Evolutionary conservation across 2,113 vertebrate species (phyloP).

Genomic region (Hippocampus mohnikei): DNA sequence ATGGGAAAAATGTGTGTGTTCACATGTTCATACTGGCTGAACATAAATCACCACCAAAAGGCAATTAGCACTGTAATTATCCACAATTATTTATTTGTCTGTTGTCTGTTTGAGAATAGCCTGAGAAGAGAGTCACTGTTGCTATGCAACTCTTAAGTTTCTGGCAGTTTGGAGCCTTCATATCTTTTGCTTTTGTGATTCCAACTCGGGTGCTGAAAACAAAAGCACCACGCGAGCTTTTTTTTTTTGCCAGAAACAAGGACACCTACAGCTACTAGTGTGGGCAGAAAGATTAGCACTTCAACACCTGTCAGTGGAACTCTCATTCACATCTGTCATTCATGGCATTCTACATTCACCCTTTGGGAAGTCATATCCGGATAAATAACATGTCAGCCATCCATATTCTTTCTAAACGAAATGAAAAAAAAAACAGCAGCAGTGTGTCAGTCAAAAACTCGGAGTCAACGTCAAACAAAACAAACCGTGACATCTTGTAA

Average conservation of each 20-base stretch:
- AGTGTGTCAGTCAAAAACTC: not conserved
- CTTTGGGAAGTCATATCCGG: not conserved
- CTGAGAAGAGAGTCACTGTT: conserved; percentile 33
- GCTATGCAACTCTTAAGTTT: conserved; percentile 47
- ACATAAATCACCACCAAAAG: not conserved
- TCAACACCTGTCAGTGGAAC: not conserved
- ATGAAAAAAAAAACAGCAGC: not conserved
- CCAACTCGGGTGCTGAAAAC: conserved; percentile 12
- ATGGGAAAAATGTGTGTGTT: not conserved
- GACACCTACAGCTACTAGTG: not conserved
- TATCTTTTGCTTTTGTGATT: conserved; percentile 28
- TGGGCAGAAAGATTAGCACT: not conserved
- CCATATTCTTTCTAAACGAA: not conserved
- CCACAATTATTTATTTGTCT: conserved; percentile 10
- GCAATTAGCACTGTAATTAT: conserved; percentile 16
- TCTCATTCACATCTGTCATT: not conserved
- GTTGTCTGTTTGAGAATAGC: conserved; percentile 10
- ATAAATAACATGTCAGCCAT: not conserved
- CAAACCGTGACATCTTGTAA: not conserved
- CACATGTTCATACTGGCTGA: conserved; percentile 8
- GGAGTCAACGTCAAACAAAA: not conserved
- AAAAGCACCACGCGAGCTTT: conserved; percentile 11
- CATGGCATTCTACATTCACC: not conserved
- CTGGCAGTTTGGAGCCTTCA: conserved; percentile 19
- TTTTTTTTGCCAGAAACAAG: not conserved